Conservation (phyloP, 2,797 vertebrate genomes). For the Spinibarbus caldwelli region DNA sequence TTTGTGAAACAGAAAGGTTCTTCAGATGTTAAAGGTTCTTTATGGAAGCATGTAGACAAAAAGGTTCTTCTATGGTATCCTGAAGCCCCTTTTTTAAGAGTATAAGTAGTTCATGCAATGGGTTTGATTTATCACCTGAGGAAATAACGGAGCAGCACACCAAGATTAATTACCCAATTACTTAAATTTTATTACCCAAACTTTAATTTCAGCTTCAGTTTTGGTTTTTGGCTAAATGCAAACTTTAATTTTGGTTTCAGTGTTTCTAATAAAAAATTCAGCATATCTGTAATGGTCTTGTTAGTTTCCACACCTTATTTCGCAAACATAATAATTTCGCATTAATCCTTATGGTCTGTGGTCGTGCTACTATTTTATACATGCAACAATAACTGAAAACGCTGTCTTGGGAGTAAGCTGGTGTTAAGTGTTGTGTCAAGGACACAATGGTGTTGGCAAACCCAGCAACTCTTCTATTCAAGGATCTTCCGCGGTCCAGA, state of each 20-base stretch:
- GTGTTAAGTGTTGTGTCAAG: conserved; percentile 5
- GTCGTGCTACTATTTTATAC: background rate
- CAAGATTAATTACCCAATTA: background rate
- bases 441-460: background rate
- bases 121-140: background rate
- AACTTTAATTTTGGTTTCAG: background rate
- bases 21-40: too few species aligned
- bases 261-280: background rate
- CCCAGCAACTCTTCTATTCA: background rate
- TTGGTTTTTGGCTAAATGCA: background rate
- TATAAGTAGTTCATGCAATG: background rate
- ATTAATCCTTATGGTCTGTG: background rate
- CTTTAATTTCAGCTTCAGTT: background rate
- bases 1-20: too few species aligned
- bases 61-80: too few species aligned
- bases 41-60: too few species aligned
- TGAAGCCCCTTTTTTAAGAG: too few species aligned
- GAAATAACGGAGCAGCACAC: background rate
- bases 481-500: background rate
- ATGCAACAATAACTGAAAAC: background rate
- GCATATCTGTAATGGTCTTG: background rate
- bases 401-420: background rate
- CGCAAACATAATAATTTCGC: background rate
- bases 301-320: background rate
- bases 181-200: background rate